phyloP scores from a whole-genome alignment of 2,797 vertebrate genomes.

The Micromesistius poutassou region DNA sequence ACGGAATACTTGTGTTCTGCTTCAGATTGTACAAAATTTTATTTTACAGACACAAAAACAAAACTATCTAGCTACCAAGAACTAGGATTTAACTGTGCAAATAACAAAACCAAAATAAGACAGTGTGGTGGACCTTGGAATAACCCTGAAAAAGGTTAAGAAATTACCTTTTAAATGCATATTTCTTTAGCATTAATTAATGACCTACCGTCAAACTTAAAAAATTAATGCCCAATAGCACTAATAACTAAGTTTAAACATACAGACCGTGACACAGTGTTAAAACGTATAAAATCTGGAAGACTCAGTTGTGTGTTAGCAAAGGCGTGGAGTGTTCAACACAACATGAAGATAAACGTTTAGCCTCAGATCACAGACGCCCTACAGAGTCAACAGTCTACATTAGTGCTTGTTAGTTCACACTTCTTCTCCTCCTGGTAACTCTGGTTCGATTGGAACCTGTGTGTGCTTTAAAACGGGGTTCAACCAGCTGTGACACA shows the following conservation, averaged over 20 bases:
- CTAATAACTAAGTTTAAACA: background rate
- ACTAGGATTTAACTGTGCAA: slow-evolving; percentile 56
- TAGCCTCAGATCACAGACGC: no score
- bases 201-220: background rate
- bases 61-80: slow-evolving; percentile 32
- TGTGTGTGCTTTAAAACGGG: no score
- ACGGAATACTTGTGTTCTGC: slow-evolving; percentile 46
- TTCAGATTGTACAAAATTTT: slow-evolving; percentile 61
- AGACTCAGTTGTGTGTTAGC: background rate
- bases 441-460: background rate
- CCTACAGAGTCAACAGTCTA: background rate
- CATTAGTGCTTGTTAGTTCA: background rate
- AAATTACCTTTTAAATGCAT: slow-evolving; percentile 31
- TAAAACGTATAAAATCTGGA: background rate
- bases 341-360: background rate
- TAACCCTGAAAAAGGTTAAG: slow-evolving; percentile 43
- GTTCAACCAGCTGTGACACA: background rate
- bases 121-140: slow-evolving; percentile 55
- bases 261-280: background rate
- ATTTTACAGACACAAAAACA: slow-evolving; percentile 52
- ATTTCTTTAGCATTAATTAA: background rate
- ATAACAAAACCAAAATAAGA: slow-evolving; percentile 61
- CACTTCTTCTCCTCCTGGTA: background rate
- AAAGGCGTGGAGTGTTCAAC: background rate
- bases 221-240: background rate